A percentile compares a stretch with the other conserved stretches of the same genome.
Conservation (phyloP, 2,113 vertebrate species). For the Phalacrocorax pelagicus region DNA sequence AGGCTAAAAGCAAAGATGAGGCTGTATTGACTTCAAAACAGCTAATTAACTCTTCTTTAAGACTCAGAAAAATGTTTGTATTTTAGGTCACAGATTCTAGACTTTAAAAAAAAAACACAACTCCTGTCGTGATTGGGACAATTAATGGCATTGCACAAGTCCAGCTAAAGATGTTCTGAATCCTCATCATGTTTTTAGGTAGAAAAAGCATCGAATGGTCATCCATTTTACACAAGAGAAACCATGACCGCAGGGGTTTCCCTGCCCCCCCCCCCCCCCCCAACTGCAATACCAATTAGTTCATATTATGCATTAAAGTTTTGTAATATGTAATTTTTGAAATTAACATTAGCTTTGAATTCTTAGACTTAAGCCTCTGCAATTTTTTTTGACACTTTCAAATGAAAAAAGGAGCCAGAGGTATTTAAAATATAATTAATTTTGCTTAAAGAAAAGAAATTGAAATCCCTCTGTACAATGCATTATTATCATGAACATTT, state of each 20-base stretch:
- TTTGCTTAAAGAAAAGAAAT: background rate
- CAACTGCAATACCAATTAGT: background rate
- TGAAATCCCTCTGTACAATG: background rate
- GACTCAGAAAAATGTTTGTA: background rate
- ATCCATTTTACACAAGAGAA: background rate
- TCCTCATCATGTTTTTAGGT: background rate
- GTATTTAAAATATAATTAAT: background rate
- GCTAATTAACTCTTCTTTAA: background rate
- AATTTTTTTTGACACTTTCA: conserved; percentile 60
- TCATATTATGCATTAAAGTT: background rate
- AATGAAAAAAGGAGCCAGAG: background rate
- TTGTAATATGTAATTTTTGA: conserved; percentile 23
- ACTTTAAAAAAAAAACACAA: background rate
- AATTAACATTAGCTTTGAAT: conserved; percentile 45
- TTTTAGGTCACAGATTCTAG: background rate
- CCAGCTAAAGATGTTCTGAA: background rate
- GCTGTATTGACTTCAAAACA: background rate
- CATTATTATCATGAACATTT: background rate
- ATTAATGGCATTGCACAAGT: background rate
- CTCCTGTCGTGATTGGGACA: background rate
- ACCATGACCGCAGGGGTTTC: background rate
- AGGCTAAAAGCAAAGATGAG: background rate
- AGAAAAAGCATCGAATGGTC: background rate
- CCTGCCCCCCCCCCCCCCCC: background rate
- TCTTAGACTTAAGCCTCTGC: background rate